A percentile compares a stretch with the other conserved stretches of the same genome.
Evolutionary conservation across 2,797 vertebrate species (phyloP).

Genomic region (Cephalopachus bancanus): DNA sequence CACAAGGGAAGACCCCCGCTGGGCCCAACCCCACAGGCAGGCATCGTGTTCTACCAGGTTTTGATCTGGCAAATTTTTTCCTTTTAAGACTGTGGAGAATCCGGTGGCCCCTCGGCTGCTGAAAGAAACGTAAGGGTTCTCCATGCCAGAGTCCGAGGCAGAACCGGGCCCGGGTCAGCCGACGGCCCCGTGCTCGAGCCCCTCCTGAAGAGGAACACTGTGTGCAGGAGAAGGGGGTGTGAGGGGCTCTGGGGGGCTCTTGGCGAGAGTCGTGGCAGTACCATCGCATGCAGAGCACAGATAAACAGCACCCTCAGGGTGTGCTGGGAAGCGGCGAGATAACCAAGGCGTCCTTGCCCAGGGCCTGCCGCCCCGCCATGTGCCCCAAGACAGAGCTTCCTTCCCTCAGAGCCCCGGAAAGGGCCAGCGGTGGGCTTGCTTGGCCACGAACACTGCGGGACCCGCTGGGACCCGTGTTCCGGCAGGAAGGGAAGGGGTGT

Average conservation of each 20-base stretch:
- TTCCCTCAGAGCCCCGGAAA: not conserved
- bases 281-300: not conserved
- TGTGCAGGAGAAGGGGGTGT: fast-evolving
- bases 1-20: not conserved
- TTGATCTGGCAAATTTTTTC: not conserved
- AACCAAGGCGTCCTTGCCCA: not conserved
- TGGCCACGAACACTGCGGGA: no score
- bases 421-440: no score
- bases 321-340: not conserved
- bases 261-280: not conserved
- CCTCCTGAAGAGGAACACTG: fast-evolving
- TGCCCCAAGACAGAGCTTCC: fast-evolving
- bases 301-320: not conserved
- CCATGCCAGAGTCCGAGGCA: not conserved
- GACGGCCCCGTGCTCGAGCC: fast-evolving
- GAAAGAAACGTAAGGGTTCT: not conserved
- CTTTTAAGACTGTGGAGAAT: not conserved
- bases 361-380: not conserved
- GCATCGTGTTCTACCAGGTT: not conserved
- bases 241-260: not conserved
- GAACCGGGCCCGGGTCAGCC: not conserved
- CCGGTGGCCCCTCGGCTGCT: not conserved
- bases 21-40: not conserved
- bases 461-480: not conserved
- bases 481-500: not conserved